These are phyloP conservation scores for Hippocampus guttulatus DNA, from an alignment of 2,113 vertebrate species.

Conservation along the genomic window DNA sequence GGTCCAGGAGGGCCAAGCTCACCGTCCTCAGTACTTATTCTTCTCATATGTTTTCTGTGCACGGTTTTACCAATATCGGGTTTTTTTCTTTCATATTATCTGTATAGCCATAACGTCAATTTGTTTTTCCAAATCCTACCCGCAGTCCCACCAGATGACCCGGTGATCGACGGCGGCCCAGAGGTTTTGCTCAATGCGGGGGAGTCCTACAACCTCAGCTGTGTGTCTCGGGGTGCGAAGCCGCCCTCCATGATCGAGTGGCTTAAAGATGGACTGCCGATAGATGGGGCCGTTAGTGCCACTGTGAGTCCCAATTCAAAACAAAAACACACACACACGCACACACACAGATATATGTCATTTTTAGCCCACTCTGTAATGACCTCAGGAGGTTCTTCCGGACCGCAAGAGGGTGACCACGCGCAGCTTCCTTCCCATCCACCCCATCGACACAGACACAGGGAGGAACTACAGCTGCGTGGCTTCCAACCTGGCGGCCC, in stretches of 20 bases:
- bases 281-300: slow-evolving; percentile 77
- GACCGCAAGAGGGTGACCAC: slow-evolving; percentile 90
- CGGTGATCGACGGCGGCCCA: slow-evolving; percentile 82
- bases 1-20: slow-evolving; percentile 86
- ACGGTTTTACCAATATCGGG: not conserved
- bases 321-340: not conserved
- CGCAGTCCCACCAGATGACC: slow-evolving; percentile 84
- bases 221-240: slow-evolving; percentile 86
- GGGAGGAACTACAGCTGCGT: slow-evolving; percentile 86
- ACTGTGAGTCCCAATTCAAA: slow-evolving; percentile 68
- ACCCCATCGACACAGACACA: slow-evolving; percentile 83
- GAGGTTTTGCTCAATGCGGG: slow-evolving; percentile 86
- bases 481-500: slow-evolving; percentile 79
- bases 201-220: slow-evolving; percentile 87
- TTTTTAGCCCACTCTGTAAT: not conserved
- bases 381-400: slow-evolving; percentile 77
- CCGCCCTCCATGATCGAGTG: slow-evolving; percentile 83
- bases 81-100: not conserved
- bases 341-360: not conserved
- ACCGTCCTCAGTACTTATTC: slow-evolving; percentile 81
- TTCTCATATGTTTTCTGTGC: not conserved
- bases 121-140: not conserved
- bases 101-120: not conserved
- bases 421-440: slow-evolving; percentile 80
- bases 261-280: slow-evolving; percentile 83